Conservation (phyloP, 2,113 vertebrate genomes). For the Sceloporus tristichus region DNA sequence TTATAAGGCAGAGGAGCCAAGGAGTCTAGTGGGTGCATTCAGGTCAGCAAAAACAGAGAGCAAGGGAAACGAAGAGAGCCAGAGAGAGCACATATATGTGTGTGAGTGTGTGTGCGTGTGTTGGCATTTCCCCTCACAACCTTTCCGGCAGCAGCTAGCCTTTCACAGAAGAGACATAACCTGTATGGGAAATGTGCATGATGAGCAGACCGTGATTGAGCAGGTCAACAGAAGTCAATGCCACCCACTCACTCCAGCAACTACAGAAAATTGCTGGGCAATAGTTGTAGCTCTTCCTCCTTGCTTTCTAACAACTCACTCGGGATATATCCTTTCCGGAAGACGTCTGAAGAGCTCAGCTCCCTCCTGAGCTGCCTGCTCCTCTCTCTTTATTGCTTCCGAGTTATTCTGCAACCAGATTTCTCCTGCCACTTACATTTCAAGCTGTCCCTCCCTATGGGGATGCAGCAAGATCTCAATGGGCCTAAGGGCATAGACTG, state of each 20-base stretch:
- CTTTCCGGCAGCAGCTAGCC: slow-evolving; percentile 5
- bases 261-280: neutral
- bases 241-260: neutral
- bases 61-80: slow-evolving; percentile 29
- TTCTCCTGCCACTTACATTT: neutral
- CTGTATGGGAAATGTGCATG: neutral
- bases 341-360: slow-evolving; percentile 38
- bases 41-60: slow-evolving; percentile 25
- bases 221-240: neutral
- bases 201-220: neutral
- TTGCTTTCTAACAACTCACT: neutral
- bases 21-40: slow-evolving; percentile 28
- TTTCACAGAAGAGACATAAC: slow-evolving; percentile 11
- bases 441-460: neutral
- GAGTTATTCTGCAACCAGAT: neutral
- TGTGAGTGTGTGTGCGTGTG: neutral
- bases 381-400: neutral
- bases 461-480: neutral
- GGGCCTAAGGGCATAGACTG: neutral
- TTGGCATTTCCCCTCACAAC: slow-evolving; percentile 19
- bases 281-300: neutral
- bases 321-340: slow-evolving; percentile 21
- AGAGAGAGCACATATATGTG: neutral
- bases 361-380: slow-evolving; percentile 19
- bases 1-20: slow-evolving; percentile 23